Evolutionary conservation across 2,888 invertebrate genomes (phyloP), one percentile per base, ranked within the genome.

Genomic region (Drosophila lutescens): DNA sequence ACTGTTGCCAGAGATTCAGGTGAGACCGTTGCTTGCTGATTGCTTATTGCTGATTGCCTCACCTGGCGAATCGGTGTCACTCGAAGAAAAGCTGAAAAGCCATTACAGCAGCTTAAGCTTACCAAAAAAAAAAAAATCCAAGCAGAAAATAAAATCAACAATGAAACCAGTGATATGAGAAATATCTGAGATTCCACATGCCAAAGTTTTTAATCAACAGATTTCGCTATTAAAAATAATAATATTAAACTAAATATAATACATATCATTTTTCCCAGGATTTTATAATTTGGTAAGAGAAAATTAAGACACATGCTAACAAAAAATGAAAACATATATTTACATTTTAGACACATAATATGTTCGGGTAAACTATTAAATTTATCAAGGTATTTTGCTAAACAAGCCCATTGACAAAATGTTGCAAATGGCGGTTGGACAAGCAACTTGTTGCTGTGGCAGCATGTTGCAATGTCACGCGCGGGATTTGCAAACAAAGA

Each of bases 1-100:
- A 60, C 49, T 38, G 34, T 54, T 41, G 40, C 20, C 38, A 53
- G 58, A 38, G 57, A 40, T 36, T 47, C 38, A 63, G 61, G 67
- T 72, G 68, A 26, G 26, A 26, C 26, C 26, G 59, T 46, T 58
- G 46, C 9, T 8, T 30, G 30, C 30, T 30, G 30, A 30, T 30
- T 30, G 30, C 30, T 30, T 30, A 30, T 30, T 30, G 55, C 56
- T 32, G 58, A 60, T 60, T 69, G 47, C 55, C 62, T 49, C 46
- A 74, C 47, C 61, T 56, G 54, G 43, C 51, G 54, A 70, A 78
- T 71, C 67, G 55, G 77, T 71, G 77, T 65, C 73, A 74, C 69
- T 46, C 9, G 20, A 32, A 3, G 15, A 47, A 15, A 40, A 54
- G 30, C 9, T 13, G 17, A 17, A n/a, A 9, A 38, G 34, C 34